phyloP scores from a whole-genome alignment of 2,113 vertebrate species.

The Poicephalus gulielmi region DNA sequence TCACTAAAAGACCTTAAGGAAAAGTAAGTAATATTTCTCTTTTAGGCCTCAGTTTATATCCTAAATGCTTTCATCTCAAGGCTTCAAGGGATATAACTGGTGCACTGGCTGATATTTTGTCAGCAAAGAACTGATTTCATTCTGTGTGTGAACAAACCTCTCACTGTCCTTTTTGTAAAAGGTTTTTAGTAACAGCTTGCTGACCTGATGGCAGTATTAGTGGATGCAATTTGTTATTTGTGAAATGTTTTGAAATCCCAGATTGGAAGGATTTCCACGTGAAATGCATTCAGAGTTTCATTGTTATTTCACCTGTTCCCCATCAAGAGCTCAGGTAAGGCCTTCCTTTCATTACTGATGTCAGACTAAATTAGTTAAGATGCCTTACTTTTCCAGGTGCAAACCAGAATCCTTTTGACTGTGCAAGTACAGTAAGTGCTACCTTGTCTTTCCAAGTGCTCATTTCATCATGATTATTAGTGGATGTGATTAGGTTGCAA shows the following conservation, averaged over 20 bases:
- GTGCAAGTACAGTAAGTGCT: background rate
- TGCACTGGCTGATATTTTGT: background rate
- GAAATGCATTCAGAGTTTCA: background rate
- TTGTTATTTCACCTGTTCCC: background rate
- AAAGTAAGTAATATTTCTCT: conserved; percentile 79
- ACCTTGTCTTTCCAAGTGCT: background rate
- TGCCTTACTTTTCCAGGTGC: background rate
- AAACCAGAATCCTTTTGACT: background rate
- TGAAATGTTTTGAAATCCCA: conserved; percentile 1
- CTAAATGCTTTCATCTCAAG: background rate
- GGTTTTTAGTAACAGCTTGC: background rate
- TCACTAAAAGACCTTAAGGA: conserved; percentile 79
- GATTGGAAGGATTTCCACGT: background rate
- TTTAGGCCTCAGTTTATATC: background rate
- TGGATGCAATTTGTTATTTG: background rate
- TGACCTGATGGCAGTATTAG: background rate
- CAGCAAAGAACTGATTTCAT: background rate
- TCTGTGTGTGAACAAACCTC: background rate
- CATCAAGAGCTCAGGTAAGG: background rate
- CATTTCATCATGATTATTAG: background rate
- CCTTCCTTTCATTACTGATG: background rate
- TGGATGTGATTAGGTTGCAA: background rate
- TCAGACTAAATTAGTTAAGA: background rate
- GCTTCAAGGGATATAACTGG: background rate
- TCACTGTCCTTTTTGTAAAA: background rate